Evolutionary conservation across 2,888 invertebrate species (phyloP).

Genomic region (Eledona agricola): DNA sequence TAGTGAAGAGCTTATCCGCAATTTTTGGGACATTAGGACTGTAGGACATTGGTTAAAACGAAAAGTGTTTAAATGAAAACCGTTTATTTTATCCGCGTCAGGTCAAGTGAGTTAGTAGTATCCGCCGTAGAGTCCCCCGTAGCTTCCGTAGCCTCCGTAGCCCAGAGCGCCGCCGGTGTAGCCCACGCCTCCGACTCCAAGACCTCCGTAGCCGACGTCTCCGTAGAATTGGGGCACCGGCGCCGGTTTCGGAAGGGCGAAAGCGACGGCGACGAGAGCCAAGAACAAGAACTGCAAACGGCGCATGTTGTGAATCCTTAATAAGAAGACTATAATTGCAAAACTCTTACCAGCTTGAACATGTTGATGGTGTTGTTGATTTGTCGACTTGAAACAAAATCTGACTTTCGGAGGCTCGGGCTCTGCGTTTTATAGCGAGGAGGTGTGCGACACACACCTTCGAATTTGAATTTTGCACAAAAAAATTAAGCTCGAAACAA

Average conservation of each 20-base stretch:
- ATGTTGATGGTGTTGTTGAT: conserved; percentile 9
- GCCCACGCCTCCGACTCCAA: conserved; percentile 5
- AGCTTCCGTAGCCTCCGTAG: conserved; percentile 12
- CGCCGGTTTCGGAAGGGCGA: conserved; percentile 13
- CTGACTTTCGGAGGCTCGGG: conserved; percentile 1
- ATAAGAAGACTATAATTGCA: background rate
- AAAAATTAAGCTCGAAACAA: too few species aligned
- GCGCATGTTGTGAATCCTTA: conserved; percentile 1
- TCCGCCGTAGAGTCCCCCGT: conserved; percentile 7
- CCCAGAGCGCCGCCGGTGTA: conserved; percentile 1
- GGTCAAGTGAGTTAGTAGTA: too few species aligned
- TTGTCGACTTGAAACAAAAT: conserved; percentile 15
- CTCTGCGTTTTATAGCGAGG: conserved; percentile 12
- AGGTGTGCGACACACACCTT: too few species aligned
- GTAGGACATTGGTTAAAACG: too few species aligned
- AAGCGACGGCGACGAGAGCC: conserved; percentile 13
- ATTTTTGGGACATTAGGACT: too few species aligned
- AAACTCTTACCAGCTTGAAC: conserved; percentile 20
- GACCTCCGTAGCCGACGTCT: conserved; percentile 12
- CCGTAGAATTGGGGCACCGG: conserved; percentile 16
- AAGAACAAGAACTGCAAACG: conserved; percentile 12
- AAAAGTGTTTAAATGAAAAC: too few species aligned
- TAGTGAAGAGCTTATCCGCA: too few species aligned
- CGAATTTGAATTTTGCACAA: too few species aligned
- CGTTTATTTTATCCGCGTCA: too few species aligned